Base-by-base conservation (phyloP, 2,113 vertebrate species). In the Callionymus lyra region DNA sequence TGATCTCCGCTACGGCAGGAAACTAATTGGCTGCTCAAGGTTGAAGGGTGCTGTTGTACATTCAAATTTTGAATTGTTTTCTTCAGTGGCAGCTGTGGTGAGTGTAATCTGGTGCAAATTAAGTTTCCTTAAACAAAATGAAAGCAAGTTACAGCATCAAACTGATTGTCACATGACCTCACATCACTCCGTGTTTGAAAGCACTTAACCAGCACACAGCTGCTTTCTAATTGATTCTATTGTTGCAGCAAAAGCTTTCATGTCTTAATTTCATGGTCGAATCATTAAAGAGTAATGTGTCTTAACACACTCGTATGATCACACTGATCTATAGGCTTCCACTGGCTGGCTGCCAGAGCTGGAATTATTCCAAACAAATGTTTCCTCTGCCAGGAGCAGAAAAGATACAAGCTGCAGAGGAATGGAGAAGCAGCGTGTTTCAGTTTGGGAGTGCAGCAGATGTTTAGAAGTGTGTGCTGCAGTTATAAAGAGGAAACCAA, bases 341-440 rank as follows among this genome's bases (percentile, higher is more conserved):
- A 40, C 67, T 74, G 72, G 72, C 68, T 35, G 41, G 36, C 16
- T 44, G 61, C 78, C 72, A 76, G 49, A 46, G 10, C 57, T 64
- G 62, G 68, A 76, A 52, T 47, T 63, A 59, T 70, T 72, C 77
- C 75, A 72, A 41, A 41, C 46, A 10, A 51, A 57, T 77, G 72
- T 68, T 73, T 44, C 59, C 16, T n/a, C 46, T 34, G 34, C 47
- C 36, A 32, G 38, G 16, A 39, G 16, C 9, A 2, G 34, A 47
- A 45, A 40, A 56, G 68, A 72, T 27, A 8, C 21, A 27, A 27
- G 21, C 8, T 4, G 4, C 21, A 5, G 21, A 27, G 9, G 34
- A 16, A 15, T 49, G 38, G 13, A 13, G 38, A 17, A 1, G n/a
- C 21, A 38, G 46, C 6, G 38, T 39, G 38, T 38, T 32, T 17